phyloP scores from a whole-genome alignment of 2,113 vertebrate genomes.

The Amblyornis subalaris region DNA sequence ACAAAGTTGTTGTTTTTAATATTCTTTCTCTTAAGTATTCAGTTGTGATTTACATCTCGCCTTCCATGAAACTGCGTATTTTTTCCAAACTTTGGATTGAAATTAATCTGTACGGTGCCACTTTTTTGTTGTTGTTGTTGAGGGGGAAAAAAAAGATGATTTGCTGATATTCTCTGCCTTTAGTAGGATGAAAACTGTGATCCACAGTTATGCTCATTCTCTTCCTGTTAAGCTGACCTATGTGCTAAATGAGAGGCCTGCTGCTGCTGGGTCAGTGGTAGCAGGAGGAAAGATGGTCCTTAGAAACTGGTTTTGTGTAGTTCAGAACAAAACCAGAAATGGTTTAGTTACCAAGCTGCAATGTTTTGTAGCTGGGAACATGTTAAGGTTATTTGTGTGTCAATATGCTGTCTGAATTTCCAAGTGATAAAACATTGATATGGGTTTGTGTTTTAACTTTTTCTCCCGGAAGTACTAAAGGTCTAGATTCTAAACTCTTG shows the following conservation, averaged over 20 bases:
- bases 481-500: not conserved
- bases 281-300: not conserved
- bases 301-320: not conserved
- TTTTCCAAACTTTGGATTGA: not conserved
- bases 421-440: not conserved
- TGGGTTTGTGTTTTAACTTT: not conserved
- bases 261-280: not conserved
- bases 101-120: not conserved
- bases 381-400: not conserved
- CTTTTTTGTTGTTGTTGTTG: not conserved
- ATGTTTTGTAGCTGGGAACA: not conserved
- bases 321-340: not conserved
- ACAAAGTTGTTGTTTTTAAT: not conserved
- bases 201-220: not conserved
- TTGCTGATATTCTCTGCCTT: not conserved
- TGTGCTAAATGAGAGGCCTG: not conserved
- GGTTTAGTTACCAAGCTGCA: not conserved
- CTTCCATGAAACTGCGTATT: not conserved
- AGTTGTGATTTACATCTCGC: not conserved
- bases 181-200: not conserved
- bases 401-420: not conserved
- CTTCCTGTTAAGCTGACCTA: not conserved
- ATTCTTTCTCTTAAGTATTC: not conserved
- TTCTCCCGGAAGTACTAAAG: not conserved
- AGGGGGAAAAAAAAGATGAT: not conserved